Evolutionary conservation across 2,888 invertebrate genomes (phyloP).

Genomic region (Andrena flavipes): DNA sequence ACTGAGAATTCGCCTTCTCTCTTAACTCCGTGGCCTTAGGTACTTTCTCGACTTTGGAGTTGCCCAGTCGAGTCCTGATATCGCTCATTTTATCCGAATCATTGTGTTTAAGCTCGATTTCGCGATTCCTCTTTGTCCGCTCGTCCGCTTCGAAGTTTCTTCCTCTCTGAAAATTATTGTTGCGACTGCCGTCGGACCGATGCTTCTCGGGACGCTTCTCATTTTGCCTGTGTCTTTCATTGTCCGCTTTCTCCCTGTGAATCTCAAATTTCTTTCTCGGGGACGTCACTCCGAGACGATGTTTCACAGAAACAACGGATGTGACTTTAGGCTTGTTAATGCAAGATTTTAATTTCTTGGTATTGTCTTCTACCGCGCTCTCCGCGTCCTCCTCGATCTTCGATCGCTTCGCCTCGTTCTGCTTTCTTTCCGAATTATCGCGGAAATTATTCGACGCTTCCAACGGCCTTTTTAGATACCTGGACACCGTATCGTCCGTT

Average conservation of each 20-base stretch:
- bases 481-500: slow-evolving; percentile 20
- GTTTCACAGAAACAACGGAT: slow-evolving; percentile 82
- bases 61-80: slow-evolving; percentile 62
- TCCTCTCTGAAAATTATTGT: slow-evolving; percentile 60
- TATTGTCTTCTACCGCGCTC: slow-evolving; percentile 58
- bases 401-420: slow-evolving; percentile 68
- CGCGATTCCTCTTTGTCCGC: slow-evolving; percentile 54
- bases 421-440: slow-evolving; percentile 79
- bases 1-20: slow-evolving; percentile 55
- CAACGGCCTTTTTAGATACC: slow-evolving; percentile 65
- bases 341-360: slow-evolving; percentile 76
- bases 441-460: slow-evolving; percentile 64
- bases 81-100: slow-evolving; percentile 59
- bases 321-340: slow-evolving; percentile 80
- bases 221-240: slow-evolving; percentile 53
- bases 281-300: slow-evolving; percentile 75
- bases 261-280: slow-evolving; percentile 77
- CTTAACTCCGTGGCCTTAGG: slow-evolving; percentile 53
- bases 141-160: slow-evolving; percentile 59
- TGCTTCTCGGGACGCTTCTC: slow-evolving; percentile 67
- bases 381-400: slow-evolving; percentile 80
- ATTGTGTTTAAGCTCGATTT: slow-evolving; percentile 33
- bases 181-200: slow-evolving; percentile 62
- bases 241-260: slow-evolving; percentile 64
- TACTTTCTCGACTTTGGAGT: slow-evolving; percentile 63